Conservation (phyloP, 2,113 vertebrate species). For the Tachuris rubrigastra region DNA sequence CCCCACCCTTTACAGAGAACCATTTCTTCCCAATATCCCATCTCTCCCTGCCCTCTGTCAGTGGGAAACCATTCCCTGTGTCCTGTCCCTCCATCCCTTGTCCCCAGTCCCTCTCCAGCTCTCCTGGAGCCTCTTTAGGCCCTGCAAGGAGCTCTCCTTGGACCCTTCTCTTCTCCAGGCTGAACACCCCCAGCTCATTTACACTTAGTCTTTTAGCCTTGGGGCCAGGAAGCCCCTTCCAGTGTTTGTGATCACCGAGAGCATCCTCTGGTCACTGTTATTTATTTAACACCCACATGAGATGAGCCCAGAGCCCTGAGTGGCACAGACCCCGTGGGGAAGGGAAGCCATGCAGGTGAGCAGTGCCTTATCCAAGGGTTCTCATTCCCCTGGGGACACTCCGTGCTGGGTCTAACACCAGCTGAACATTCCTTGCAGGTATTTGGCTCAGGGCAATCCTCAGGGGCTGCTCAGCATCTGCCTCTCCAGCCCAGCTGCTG, state of each 20-base stretch:
- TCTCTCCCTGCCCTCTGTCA: background rate
- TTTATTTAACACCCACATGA: background rate
- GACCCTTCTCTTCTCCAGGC: background rate
- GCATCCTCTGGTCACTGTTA: background rate
- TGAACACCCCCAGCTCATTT: background rate
- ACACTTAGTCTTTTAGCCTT: background rate
- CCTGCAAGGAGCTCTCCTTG: fast-evolving
- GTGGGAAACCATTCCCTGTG: background rate
- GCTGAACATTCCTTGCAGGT: background rate
- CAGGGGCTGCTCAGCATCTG: background rate
- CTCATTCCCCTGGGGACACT: background rate
- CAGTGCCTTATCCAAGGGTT: background rate
- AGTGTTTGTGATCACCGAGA: background rate
- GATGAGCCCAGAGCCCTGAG: background rate
- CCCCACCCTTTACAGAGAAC: fast-evolving
- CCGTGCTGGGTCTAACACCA: background rate
- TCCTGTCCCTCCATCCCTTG: background rate
- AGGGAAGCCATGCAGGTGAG: background rate
- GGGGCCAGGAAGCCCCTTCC: background rate
- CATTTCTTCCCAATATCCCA: background rate
- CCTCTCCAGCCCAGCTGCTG: background rate
- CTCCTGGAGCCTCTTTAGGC: background rate
- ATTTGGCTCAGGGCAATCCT: background rate
- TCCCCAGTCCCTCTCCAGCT: background rate
- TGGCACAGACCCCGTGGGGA: background rate